Evolutionary conservation across 2,113 vertebrate genomes (phyloP), one percentile per base, ranked within the genome.

Genomic region (Bufo bufo): DNA sequence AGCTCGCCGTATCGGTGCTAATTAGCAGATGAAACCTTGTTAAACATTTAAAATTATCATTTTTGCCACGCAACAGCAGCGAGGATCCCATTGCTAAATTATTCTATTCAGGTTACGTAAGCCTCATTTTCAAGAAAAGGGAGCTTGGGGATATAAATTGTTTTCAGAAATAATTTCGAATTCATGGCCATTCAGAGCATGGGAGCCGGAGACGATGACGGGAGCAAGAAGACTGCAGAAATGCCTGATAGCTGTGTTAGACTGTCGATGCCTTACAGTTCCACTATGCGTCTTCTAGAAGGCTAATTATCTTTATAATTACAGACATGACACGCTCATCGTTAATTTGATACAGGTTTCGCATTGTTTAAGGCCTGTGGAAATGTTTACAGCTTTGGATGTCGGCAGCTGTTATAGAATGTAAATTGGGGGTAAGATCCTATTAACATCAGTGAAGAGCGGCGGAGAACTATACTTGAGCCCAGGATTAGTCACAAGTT

Each of bases 101-200:
- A 89, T 84, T 84, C 87, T 83, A 52, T 84, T 78, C 87, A 84
- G 72, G 79, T 84, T 77, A 84, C 82, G 84, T 88, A 88, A 88
- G 81, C 58, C 71, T 88, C 66, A 88, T 88, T 83, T 77, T 88
- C 69, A 66, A 88, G 87, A 78, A 77, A 78, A 20, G n/a, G 81
- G 74, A 58, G 81, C 59, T 16, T 20, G 47, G 87, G 87, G 87
- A 89, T 78, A 77, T 45, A 56, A 75, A 89, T 84, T 84, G 81
- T 78, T 89, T 65, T 84, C 72, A 78, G 82, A 61, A 84, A 84
- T 89, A 33, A 84, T 84, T 89, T 78, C 2, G 50, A 84, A 89
- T 89, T 77, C 82, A 84, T 69, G 59, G 78, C 47, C 72, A 84
- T 69, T 19, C 82, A 77, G 87, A 43, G 63, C 52, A 17, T 33